A percentile compares a stretch with the other conserved stretches of the same genome.
Evolutionary conservation across 1,140 invertebrate species (phyloP).

Genomic region (Oryzaephilus surinamensis): DNA sequence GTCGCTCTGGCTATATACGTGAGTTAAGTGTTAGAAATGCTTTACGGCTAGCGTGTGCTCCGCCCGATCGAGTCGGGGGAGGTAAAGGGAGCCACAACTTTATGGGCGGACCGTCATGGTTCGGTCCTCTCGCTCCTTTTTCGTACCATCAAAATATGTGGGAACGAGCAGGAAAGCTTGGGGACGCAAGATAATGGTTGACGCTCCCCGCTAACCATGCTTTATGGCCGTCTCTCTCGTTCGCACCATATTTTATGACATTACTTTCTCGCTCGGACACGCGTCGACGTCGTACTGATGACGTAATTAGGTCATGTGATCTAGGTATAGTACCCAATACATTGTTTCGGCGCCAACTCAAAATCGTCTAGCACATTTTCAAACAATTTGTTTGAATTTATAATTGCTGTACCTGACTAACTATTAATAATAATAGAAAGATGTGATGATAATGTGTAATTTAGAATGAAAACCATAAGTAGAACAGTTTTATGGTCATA

Average conservation of each 20-base stretch:
- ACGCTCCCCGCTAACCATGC: constrained; percentile 38
- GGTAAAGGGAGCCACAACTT: constrained; percentile 26
- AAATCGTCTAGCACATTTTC: constrained; percentile 1
- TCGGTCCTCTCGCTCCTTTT: constrained; percentile 8
- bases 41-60: constrained; percentile 31
- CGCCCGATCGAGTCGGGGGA: constrained; percentile 24
- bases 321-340: constrained; percentile 28
- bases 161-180: constrained; percentile 6
- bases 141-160: neutral
- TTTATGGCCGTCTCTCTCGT: constrained; percentile 38
- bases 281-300: constrained; percentile 26
- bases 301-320: constrained; percentile 35
- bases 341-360: constrained; percentile 29
- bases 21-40: constrained; percentile 38
- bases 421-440: neutral
- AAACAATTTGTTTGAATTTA: no score
- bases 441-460: neutral
- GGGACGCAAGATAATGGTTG: constrained; percentile 37
- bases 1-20: constrained; percentile 36
- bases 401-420: neutral
- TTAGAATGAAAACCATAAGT: constrained; percentile 1
- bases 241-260: constrained; percentile 36
- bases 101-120: constrained; percentile 35
- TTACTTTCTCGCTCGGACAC: constrained; percentile 24
- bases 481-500: no score